A percentile compares a stretch with the other conserved stretches of the same genome.
Conservation (phyloP, 1,140 invertebrate genomes). For the Calliopsis andreniformis region DNA sequence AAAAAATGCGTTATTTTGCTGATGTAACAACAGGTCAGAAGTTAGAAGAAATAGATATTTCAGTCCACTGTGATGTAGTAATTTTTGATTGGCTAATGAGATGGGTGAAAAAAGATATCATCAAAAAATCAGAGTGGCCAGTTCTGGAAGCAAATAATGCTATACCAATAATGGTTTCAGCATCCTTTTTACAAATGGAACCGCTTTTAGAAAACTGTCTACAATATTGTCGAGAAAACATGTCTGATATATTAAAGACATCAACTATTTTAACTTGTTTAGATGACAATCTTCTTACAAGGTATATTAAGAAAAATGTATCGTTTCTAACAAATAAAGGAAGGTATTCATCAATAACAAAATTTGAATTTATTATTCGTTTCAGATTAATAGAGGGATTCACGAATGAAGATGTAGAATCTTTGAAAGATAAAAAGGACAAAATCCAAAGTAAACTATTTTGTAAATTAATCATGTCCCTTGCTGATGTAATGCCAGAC, state of each 20-base stretch:
- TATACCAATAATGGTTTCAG: constrained; percentile 94
- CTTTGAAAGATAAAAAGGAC: constrained; percentile 89
- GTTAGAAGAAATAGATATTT: constrained; percentile 97
- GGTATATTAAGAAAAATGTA: too few species aligned
- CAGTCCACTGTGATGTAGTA: constrained; percentile 96
- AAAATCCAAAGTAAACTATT: constrained; percentile 91
- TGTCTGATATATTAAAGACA: constrained; percentile 90
- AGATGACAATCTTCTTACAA: constrained; percentile 89
- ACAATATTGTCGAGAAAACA: constrained; percentile 89
- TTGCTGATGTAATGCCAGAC: constrained; percentile 87
- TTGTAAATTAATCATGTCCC: constrained; percentile 89
- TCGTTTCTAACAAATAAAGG: too few species aligned
- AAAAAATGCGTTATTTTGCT: constrained; percentile 97
- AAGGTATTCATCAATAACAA: neutral
- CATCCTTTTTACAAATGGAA: constrained; percentile 97
- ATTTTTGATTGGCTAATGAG: constrained; percentile 98
- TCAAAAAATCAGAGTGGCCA: constrained; percentile 86
- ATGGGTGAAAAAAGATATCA: constrained; percentile 91
- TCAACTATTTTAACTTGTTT: constrained; percentile 90
- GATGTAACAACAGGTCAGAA: constrained; percentile 92
- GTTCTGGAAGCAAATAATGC: constrained; percentile 92
- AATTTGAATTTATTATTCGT: constrained; percentile 68
- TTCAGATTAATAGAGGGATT: constrained; percentile 90
- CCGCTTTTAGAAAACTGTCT: constrained; percentile 91
- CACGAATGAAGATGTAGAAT: constrained; percentile 89